Conservation (phyloP, 2,797 vertebrate species). For the Clarias laeviceps region DNA sequence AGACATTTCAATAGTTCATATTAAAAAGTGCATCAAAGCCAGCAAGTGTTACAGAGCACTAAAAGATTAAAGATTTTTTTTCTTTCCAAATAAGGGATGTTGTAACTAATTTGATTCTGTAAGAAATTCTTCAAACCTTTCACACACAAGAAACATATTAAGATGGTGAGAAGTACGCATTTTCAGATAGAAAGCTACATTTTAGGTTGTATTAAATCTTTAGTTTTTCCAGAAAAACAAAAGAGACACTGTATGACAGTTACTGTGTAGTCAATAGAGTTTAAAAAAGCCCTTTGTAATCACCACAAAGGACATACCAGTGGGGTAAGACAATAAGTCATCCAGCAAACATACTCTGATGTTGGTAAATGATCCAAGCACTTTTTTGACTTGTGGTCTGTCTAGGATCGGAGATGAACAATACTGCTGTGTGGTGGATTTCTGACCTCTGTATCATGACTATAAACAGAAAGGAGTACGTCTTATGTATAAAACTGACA, state of each 20-base stretch:
- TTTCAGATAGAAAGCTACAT: slow-evolving; percentile 61
- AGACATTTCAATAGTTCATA: slow-evolving; percentile 50
- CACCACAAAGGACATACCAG: slow-evolving; percentile 75
- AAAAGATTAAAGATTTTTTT: slow-evolving; percentile 63
- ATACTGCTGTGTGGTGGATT: slow-evolving; percentile 61
- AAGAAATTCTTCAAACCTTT: slow-evolving; percentile 58
- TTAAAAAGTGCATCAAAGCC: slow-evolving; percentile 53
- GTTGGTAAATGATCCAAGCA: slow-evolving; percentile 75
- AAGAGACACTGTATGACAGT: slow-evolving; percentile 68
- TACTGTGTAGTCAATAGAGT: slow-evolving; percentile 64
- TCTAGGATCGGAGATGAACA: slow-evolving; percentile 68
- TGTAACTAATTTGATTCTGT: slow-evolving; percentile 58
- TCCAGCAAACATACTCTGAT: slow-evolving; percentile 78
- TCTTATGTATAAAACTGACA: slow-evolving; percentile 33
- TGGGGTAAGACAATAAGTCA: slow-evolving; percentile 75
- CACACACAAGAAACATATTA: slow-evolving; percentile 62
- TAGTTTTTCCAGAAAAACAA: slow-evolving; percentile 54
- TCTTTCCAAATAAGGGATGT: slow-evolving; percentile 63
- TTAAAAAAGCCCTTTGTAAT: slow-evolving; percentile 70
- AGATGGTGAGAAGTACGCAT: slow-evolving; percentile 66
- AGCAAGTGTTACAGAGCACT: slow-evolving; percentile 43
- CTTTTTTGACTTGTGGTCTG: slow-evolving; percentile 63
- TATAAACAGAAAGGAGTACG: slow-evolving; percentile 31
- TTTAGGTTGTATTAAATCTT: slow-evolving; percentile 51
- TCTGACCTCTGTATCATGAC: slow-evolving; percentile 48